Percentiles rank a stretch among this genome's conserved stretches.
phyloP scores from a whole-genome alignment of 2,113 vertebrate species.

The Oryzias javanicus region DNA sequence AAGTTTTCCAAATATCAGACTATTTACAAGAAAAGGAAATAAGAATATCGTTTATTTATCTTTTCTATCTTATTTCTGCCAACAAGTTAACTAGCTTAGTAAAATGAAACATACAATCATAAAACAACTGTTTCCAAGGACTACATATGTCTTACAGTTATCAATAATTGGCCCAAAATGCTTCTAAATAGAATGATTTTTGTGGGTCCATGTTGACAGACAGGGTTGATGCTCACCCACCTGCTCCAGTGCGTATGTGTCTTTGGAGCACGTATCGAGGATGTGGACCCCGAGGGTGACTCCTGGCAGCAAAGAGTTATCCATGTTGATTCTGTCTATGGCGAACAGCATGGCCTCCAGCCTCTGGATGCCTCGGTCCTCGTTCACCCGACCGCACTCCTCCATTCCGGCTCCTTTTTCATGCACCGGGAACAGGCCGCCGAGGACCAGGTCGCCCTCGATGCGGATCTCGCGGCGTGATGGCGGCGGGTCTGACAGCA shows the following conservation, averaged over 20 bases:
- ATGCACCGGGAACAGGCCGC: constrained; percentile 96
- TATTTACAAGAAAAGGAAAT: too few species aligned
- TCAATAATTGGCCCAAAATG: too few species aligned
- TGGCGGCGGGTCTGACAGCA: constrained; percentile 87
- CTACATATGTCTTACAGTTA: too few species aligned
- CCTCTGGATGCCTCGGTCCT: constrained; percentile 94
- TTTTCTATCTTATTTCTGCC: too few species aligned
- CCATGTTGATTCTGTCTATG: constrained; percentile 93
- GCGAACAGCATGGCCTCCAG: constrained; percentile 98
- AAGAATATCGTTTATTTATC: too few species aligned
- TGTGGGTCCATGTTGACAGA: background rate
- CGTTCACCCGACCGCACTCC: constrained; percentile 95
- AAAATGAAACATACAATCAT: too few species aligned
- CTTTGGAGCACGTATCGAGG: constrained; percentile 95
- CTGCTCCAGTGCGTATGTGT: constrained; percentile 97
- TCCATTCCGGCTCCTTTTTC: constrained; percentile 93
- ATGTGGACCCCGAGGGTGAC: constrained; percentile 94
- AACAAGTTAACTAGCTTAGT: too few species aligned
- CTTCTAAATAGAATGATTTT: too few species aligned
- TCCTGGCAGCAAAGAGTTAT: constrained; percentile 86
- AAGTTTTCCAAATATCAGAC: too few species aligned
- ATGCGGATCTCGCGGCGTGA: constrained; percentile 94
- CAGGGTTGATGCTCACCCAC: constrained; percentile 34
- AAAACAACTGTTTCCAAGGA: too few species aligned
- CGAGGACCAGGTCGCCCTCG: constrained; percentile 95